Evolutionary conservation across 2,888 invertebrate genomes (phyloP).

Genomic region (Mythimna albipuncta): DNA sequence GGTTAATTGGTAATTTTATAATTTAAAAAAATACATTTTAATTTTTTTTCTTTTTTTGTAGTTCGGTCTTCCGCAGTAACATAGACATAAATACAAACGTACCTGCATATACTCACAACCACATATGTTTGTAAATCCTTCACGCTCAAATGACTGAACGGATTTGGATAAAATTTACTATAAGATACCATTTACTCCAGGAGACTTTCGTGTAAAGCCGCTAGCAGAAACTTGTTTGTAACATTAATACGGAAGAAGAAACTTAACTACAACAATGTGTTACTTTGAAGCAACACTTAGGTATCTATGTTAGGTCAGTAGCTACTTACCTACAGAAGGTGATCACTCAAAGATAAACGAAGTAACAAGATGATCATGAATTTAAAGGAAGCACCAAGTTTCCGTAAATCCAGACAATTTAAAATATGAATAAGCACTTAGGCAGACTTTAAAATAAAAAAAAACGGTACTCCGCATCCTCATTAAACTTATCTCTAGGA

Average conservation of each 20-base stretch:
- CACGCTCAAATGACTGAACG: too few relatives aligned
- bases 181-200: too few relatives aligned
- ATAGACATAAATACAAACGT: too few relatives aligned
- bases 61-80: too few relatives aligned
- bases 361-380: background rate
- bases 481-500: slow-evolving; percentile 35
- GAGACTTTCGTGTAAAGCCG: too few relatives aligned
- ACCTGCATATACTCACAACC: too few relatives aligned
- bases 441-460: background rate
- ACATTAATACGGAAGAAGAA: background rate
- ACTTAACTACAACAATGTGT: background rate
- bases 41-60: too few relatives aligned
- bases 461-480: slow-evolving; percentile 1
- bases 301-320: background rate
- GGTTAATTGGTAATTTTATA: too few relatives aligned
- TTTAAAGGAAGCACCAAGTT: background rate
- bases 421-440: slow-evolving; percentile 15
- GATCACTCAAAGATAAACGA: background rate
- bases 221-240: background rate
- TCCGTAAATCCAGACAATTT: background rate
- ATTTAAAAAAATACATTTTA: too few relatives aligned
- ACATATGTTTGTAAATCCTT: too few relatives aligned
- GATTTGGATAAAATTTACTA: too few relatives aligned
- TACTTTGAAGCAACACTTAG: background rate
- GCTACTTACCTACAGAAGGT: background rate